Evolutionary conservation across 2,113 vertebrate species (phyloP), one percentile per base, ranked within the genome.

Genomic region (Paradisaea rubra): DNA sequence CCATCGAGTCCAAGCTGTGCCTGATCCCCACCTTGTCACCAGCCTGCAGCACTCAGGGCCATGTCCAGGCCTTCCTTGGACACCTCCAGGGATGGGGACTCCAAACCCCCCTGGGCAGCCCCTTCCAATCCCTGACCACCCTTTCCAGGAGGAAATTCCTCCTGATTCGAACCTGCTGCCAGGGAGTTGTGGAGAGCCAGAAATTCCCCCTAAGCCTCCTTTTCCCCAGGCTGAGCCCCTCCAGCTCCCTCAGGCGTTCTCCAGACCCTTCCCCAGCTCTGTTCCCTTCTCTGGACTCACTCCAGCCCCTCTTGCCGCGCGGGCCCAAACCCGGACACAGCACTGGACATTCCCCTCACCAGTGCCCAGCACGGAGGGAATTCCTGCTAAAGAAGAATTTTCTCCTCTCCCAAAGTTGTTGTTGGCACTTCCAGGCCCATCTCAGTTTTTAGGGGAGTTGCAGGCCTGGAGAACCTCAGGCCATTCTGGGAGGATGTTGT

Each of bases 1-100:
- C 1, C 49, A 27, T 5, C 1, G 0, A 64, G 42, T 4, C 41
- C 41, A 6, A 41, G 1, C 24, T 27, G 30, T 22, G 50, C 6
- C 21, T 0, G 0, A 12, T 61, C 7, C 47, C 23, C 20, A 10
- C 20, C 30, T 21, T 4, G 42, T 23, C 54, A 2, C 54, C 27
- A 13, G 25, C 35, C 24, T 13, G 0, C 19, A 39, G 50, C 52
- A 20, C 71, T 35, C 25, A 45, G 33, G 2, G 47, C 18, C 41
- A 45, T 1, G 0, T 39, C 60, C 70, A 31, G 22, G 6, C 3
- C 1, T 60, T n/a, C 39, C 56, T 6, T 4, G 28, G 64, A 3
- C 41, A 30, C 27, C 33, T 69, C 33, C 63, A 45, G 45, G 81
- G n/a, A 2, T 47, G 50, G 83, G 0, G 0, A 22, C 37, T 16